Conservation (phyloP, 2,797 vertebrate species). For the Odontamblyopus rebecca region DNA sequence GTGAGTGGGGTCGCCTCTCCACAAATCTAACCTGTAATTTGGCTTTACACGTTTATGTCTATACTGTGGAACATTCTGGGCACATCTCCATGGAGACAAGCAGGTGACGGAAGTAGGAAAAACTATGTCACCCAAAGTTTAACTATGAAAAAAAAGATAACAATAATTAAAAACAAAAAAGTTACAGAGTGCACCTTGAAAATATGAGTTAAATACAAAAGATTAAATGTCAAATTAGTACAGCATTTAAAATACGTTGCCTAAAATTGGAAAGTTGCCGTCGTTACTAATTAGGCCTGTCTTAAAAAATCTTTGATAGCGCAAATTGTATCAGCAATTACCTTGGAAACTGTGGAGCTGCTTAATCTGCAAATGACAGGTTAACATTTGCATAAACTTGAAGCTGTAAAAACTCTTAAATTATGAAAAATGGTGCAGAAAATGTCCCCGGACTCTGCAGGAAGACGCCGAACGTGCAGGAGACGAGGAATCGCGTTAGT, state of each 20-base stretch:
- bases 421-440: background rate
- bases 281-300: too few species aligned
- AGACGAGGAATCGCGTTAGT: constrained; percentile 11
- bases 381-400: constrained; percentile 4
- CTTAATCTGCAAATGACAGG: background rate
- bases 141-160: too few species aligned
- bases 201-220: background rate
- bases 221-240: background rate
- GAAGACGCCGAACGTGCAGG: background rate
- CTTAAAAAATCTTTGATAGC: background rate
- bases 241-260: too few species aligned
- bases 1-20: too few species aligned
- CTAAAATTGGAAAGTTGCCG: background rate
- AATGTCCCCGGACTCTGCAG: background rate
- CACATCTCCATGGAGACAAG: too few species aligned
- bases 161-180: too few species aligned
- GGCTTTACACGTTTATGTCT: too few species aligned
- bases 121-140: too few species aligned
- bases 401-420: background rate
- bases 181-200: too few species aligned
- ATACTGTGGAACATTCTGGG: too few species aligned
- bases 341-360: background rate
- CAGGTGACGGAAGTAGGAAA: too few species aligned
- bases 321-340: background rate
- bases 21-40: too few species aligned